Conservation (phyloP, 2,888 invertebrate species). For the Sympetrum striolatum region DNA sequence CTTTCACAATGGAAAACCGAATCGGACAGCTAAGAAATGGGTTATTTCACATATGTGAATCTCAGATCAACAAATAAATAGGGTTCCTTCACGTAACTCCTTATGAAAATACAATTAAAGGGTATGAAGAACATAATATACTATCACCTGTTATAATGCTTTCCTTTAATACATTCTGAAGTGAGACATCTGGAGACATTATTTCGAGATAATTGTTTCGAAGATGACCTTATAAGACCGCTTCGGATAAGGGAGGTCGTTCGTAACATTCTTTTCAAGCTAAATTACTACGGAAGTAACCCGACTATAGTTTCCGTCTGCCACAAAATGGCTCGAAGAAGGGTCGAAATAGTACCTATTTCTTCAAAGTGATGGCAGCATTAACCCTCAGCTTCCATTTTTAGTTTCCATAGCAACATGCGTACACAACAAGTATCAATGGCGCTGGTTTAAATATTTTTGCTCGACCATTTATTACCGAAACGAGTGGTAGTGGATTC, state of each 20-base stretch:
- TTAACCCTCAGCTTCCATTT: neutral
- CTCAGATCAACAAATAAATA: too few relatives aligned
- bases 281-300: neutral
- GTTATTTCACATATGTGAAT: neutral
- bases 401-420: neutral
- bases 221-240: slow-evolving; percentile 54
- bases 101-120: too few relatives aligned
- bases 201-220: slow-evolving; percentile 67
- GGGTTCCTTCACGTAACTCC: too few relatives aligned
- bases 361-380: neutral
- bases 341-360: neutral
- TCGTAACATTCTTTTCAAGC: slow-evolving; percentile 44
- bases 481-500: too few relatives aligned
- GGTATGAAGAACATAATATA: neutral
- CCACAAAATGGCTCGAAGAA: slow-evolving; percentile 21
- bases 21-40: neutral
- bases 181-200: slow-evolving; percentile 68
- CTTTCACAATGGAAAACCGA: neutral
- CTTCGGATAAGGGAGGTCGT: slow-evolving; percentile 36
- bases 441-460: neutral
- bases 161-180: slow-evolving; percentile 69
- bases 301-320: slow-evolving; percentile 2
- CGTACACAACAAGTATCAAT: neutral
- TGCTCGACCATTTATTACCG: too few relatives aligned
- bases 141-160: slow-evolving; percentile 65